Conservation (phyloP, 2,113 vertebrate genomes). For the Ageneiosus marmoratus region DNA sequence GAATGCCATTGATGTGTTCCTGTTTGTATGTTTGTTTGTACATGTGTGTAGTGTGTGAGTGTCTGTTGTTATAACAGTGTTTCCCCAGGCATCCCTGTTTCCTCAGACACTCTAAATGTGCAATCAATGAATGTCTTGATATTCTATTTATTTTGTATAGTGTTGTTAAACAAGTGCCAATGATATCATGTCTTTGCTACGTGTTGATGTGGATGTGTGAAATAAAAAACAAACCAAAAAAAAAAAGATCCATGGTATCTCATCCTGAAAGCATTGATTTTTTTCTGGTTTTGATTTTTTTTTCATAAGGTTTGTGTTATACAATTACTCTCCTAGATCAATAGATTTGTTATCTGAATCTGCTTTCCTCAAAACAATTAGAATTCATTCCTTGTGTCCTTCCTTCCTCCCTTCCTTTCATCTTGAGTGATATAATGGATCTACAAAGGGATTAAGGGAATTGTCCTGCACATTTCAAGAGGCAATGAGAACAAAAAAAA, state of each 20-base stretch:
- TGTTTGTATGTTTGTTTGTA: slow-evolving; percentile 22
- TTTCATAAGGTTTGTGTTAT: background rate
- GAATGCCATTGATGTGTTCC: background rate
- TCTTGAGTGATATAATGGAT: slow-evolving; percentile 53
- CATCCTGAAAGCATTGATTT: slow-evolving; percentile 50
- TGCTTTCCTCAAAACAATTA: background rate
- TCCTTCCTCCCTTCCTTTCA: background rate
- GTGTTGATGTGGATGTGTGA: slow-evolving; percentile 71
- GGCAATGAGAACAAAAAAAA: slow-evolving; percentile 48
- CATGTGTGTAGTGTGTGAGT: background rate
- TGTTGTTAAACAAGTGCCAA: slow-evolving; percentile 71
- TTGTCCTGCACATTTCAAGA: slow-evolving; percentile 39
- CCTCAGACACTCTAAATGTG: slow-evolving; percentile 52
- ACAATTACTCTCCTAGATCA: background rate
- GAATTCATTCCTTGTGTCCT: background rate
- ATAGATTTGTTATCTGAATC: background rate
- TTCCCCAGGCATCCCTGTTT: slow-evolving; percentile 52
- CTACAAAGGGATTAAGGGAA: slow-evolving; percentile 22
- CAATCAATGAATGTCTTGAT: slow-evolving; percentile 74
- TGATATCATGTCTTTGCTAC: slow-evolving; percentile 73
- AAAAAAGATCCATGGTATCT: slow-evolving; percentile 56
- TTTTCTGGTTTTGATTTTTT: slow-evolving; percentile 18
- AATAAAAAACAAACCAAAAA: slow-evolving; percentile 65
- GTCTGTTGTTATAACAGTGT: slow-evolving; percentile 65
- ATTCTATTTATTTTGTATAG: slow-evolving; percentile 72